Conservation (phyloP, 2,888 invertebrate species). For the Hypomecis punctinalis region DNA sequence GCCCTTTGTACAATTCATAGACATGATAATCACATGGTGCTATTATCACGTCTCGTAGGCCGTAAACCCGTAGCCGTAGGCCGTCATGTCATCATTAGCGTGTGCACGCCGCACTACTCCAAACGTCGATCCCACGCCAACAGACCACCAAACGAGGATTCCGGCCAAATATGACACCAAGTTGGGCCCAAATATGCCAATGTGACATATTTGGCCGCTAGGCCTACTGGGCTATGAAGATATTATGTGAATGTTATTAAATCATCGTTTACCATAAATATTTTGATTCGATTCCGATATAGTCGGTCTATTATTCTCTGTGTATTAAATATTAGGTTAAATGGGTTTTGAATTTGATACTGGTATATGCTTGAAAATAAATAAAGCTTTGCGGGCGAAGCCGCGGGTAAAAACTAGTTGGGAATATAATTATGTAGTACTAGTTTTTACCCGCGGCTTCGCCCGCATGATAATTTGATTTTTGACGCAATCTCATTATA, state of each 20-base stretch:
- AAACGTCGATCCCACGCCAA: constrained; percentile 32
- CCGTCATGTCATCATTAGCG: constrained; percentile 25
- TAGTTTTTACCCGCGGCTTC: too few species aligned
- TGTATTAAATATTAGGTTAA: too few species aligned
- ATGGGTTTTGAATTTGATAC: too few species aligned
- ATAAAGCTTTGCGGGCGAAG: too few species aligned
- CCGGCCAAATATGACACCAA: constrained; percentile 12
- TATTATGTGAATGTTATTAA: constrained; percentile 15
- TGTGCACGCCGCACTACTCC: constrained; percentile 29
- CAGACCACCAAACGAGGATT: constrained; percentile 8
- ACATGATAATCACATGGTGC: constrained; percentile 4
- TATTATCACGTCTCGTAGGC: constrained; percentile 23
- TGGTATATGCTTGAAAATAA: too few species aligned
- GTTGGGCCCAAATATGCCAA: neutral
- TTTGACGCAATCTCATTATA: too few species aligned
- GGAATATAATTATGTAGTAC: too few species aligned
- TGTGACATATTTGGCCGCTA: constrained; percentile 11
- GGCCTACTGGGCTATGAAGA: constrained; percentile 19
- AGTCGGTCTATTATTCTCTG: constrained; percentile 2
- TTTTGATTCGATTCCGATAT: constrained; percentile 13
- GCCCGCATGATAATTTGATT: too few species aligned
- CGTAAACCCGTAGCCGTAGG: constrained; percentile 16
- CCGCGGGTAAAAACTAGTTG: too few species aligned
- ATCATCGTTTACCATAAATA: constrained; percentile 7
- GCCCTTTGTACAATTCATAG: too few species aligned